Percentiles rank a stretch among this genome's conserved stretches.
Conservation (phyloP, 2,888 invertebrate species). For the Petrolisthes manimaculis region DNA sequence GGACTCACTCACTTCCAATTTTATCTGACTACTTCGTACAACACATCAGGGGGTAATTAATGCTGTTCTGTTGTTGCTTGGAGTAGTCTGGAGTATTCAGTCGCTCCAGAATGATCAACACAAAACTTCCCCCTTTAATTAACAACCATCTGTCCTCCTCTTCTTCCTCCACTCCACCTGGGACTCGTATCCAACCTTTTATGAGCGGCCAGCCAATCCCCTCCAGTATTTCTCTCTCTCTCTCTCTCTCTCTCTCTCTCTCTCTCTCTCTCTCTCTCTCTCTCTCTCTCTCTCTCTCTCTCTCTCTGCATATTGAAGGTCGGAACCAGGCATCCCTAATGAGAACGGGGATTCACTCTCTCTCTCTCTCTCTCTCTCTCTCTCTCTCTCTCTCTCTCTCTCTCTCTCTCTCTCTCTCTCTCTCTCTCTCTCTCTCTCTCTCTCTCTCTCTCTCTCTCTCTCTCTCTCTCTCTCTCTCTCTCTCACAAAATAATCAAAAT, state of each 20-base stretch:
- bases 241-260: conserved; percentile 14
- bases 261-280: neutral
- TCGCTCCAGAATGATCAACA: no score
- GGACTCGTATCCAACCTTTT: no score
- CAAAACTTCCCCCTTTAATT: no score
- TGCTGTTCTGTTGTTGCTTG: no score
- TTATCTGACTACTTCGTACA: no score
- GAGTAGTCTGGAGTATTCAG: no score
- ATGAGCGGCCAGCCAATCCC: no score
- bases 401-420: conserved; percentile 21
- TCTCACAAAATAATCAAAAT: no score
- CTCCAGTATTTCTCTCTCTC: neutral
- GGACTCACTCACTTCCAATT: no score
- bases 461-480: conserved; percentile 24
- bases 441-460: conserved; percentile 22
- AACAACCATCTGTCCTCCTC: no score
- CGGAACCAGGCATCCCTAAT: conserved; percentile 12
- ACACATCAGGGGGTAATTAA: no score
- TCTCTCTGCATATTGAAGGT: neutral
- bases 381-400: conserved; percentile 14
- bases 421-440: conserved; percentile 20
- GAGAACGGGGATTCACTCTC: conserved; percentile 34
- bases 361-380: conserved; percentile 37
- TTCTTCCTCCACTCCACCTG: no score
- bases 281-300: neutral